Evolutionary conservation across 2,888 invertebrate species (phyloP).

Genomic region (Andrena haemorrhoa): DNA sequence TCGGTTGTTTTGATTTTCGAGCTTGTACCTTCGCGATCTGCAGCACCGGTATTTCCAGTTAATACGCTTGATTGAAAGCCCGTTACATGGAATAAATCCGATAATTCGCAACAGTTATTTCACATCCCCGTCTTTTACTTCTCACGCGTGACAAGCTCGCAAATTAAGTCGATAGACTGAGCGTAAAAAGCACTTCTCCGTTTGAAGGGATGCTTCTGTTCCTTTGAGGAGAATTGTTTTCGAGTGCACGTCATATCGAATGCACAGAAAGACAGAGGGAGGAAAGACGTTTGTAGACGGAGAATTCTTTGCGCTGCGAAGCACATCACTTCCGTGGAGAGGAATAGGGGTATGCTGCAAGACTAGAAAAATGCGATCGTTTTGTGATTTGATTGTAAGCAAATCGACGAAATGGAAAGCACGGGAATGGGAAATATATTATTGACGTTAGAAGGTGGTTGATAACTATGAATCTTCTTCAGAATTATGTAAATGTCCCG

Average conservation of each 20-base stretch:
- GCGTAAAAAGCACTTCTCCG: slow-evolving; percentile 27
- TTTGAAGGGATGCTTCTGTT: slow-evolving; percentile 34
- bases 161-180: slow-evolving; percentile 40
- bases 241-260: slow-evolving; percentile 37
- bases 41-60: background rate
- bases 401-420: slow-evolving; percentile 11
- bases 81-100: background rate
- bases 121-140: background rate
- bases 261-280: slow-evolving; percentile 14
- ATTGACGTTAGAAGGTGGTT: too few species aligned
- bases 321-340: slow-evolving; percentile 31
- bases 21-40: background rate
- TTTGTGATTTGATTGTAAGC: slow-evolving; percentile 36
- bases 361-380: background rate
- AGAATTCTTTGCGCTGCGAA: slow-evolving; percentile 44
- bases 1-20: background rate
- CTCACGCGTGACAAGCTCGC: background rate
- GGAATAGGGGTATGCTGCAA: slow-evolving; percentile 5
- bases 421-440: background rate
- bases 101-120: background rate
- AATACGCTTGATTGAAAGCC: background rate
- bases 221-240: slow-evolving; percentile 47
- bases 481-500: too few species aligned
- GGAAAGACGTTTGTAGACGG: slow-evolving; percentile 11
- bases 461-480: too few species aligned